Evolutionary conservation across 2,113 vertebrate genomes (phyloP).

Genomic region (Paramisgurnus dabryanus): DNA sequence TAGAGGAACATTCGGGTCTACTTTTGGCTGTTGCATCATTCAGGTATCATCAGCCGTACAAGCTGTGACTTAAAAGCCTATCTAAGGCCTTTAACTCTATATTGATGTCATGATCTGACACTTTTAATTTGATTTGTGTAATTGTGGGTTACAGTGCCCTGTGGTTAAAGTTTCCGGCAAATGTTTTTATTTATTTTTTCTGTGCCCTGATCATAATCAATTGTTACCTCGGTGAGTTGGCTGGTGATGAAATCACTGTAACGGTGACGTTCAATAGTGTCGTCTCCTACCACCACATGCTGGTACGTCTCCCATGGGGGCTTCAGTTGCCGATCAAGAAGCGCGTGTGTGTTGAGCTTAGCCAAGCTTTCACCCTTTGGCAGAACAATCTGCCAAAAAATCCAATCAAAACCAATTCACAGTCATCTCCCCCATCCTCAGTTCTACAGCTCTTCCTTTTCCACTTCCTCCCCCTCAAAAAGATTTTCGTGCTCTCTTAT

Average conservation of each 20-base stretch:
- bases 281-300: conserved; percentile 50
- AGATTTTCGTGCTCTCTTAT: background rate
- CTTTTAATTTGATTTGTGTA: conserved; percentile 29
- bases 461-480: conserved; percentile 47
- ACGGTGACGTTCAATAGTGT: conserved; percentile 47
- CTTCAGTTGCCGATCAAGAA: conserved; percentile 12
- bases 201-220: conserved; percentile 41
- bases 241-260: conserved; percentile 52
- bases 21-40: background rate
- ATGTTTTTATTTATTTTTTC: conserved; percentile 39
- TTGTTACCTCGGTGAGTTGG: conserved; percentile 48
- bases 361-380: conserved; percentile 43
- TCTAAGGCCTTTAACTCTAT: conserved; percentile 37
- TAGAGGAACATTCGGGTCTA: too few relatives aligned
- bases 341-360: conserved; percentile 27
- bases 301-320: conserved; percentile 62
- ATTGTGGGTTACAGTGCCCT: conserved; percentile 44
- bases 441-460: conserved; percentile 44
- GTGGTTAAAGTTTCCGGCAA: conserved; percentile 38
- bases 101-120: conserved; percentile 37
- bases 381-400: conserved; percentile 41
- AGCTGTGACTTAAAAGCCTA: conserved; percentile 18
- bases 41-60: background rate
- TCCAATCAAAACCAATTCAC: background rate
- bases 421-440: conserved; percentile 33